These are phyloP conservation scores for Anarhynchus alexandrinus DNA, from an alignment of 2,113 vertebrate species.

Conservation along the genomic window DNA sequence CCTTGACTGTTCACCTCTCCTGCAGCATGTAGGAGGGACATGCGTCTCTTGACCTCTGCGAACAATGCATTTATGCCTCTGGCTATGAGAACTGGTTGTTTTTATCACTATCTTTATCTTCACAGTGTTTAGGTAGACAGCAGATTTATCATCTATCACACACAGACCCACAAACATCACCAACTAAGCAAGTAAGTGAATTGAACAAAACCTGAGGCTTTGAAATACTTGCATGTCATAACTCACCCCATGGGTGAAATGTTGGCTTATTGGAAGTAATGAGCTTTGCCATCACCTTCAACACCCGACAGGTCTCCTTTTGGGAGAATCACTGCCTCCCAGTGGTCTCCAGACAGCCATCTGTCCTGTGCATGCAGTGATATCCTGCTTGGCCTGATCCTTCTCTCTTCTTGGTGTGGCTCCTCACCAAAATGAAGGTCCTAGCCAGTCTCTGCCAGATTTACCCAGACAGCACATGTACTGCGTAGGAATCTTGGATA, in stretches of 20 bases:
- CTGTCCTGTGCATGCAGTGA: fast-evolving
- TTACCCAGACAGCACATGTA: neutral
- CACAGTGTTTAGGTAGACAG: neutral
- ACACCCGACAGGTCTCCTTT: neutral
- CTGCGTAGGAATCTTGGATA: neutral
- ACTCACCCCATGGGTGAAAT: neutral
- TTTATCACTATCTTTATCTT: neutral
- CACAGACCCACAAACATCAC: neutral
- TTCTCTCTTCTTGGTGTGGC: neutral
- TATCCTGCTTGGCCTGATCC: neutral
- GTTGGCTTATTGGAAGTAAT: neutral
- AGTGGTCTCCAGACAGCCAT: neutral
- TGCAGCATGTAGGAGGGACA: neutral
- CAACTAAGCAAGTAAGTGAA: neutral
- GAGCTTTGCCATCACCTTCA: neutral
- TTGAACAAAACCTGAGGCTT: neutral
- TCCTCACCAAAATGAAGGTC: neutral
- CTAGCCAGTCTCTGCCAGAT: neutral
- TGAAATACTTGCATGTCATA: neutral
- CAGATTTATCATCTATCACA: neutral
- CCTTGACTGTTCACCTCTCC: neutral
- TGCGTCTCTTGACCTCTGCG: neutral
- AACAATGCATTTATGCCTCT: neutral
- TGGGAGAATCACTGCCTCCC: neutral
- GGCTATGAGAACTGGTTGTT: neutral